These are phyloP conservation scores for Gadus chalcogrammus DNA, from an alignment of 2,113 vertebrate genomes.

Conservation along the genomic window DNA sequence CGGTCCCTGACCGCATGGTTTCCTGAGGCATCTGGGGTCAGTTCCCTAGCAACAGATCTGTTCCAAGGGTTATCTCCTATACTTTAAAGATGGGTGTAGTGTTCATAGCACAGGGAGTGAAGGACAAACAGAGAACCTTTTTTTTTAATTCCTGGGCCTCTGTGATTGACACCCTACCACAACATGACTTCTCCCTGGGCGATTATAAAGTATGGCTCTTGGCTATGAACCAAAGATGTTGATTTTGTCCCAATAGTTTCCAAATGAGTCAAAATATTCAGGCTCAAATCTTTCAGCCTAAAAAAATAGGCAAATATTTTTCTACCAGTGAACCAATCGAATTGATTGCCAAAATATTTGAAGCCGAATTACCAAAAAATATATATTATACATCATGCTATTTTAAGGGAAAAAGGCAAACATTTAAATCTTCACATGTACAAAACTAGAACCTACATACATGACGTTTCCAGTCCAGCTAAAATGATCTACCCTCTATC, in stretches of 20 bases:
- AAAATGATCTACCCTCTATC: too few relatives aligned
- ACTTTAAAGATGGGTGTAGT: constrained; percentile 9
- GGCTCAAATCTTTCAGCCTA: too few relatives aligned
- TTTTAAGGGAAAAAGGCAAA: too few relatives aligned
- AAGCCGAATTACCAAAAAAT: too few relatives aligned
- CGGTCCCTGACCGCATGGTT: constrained; percentile 12
- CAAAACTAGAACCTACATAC: too few relatives aligned
- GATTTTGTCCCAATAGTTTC: neutral
- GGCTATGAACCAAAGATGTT: constrained; percentile 18
- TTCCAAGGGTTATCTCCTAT: constrained; percentile 5
- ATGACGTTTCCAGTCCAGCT: neutral
- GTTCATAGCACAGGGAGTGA: constrained; percentile 9
- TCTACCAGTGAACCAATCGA: too few relatives aligned
- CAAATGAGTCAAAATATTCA: too few relatives aligned
- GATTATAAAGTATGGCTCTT: constrained; percentile 12
- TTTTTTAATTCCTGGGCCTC: neutral
- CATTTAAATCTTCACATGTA: too few relatives aligned
- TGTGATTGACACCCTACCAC: constrained; percentile 32
- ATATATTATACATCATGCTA: too few relatives aligned
- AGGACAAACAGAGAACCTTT: constrained; percentile 14
- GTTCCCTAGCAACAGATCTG: constrained; percentile 3
- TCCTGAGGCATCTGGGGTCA: constrained; percentile 18
- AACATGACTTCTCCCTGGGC: constrained; percentile 2
- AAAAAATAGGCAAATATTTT: too few relatives aligned
- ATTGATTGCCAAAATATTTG: too few relatives aligned